These are phyloP conservation scores for Oophaga pumilio DNA, from an alignment of 2,113 vertebrate species.

Conservation along the genomic window DNA sequence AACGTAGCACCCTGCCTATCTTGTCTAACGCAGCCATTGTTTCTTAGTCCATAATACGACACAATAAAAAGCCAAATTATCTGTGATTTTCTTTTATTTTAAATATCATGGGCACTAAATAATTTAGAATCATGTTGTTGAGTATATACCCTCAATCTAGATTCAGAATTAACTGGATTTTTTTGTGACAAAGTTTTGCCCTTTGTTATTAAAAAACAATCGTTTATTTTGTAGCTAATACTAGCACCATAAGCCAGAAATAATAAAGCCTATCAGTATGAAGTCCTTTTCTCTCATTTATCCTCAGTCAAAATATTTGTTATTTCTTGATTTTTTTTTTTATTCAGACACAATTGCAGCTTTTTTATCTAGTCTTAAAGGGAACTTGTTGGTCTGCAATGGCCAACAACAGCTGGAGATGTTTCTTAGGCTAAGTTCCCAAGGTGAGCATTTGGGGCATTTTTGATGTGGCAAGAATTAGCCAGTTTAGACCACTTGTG, in stretches of 20 bases:
- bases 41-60: background rate
- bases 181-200: constrained; percentile 7
- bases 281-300: background rate
- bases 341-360: background rate
- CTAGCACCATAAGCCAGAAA: background rate
- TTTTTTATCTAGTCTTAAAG: constrained; percentile 25
- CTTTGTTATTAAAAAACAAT: background rate
- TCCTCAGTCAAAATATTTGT: too few relatives aligned
- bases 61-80: background rate
- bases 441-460: too few relatives aligned
- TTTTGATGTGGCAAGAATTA: too few relatives aligned
- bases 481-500: too few relatives aligned
- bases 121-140: background rate
- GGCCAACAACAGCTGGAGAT: background rate
- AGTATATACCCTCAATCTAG: background rate
- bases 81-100: background rate
- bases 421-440: too few relatives aligned
- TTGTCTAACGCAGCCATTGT: background rate
- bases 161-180: background rate
- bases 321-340: background rate
- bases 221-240: background rate
- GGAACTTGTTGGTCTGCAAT: background rate
- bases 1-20: background rate
- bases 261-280: background rate
- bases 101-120: background rate